These are phyloP conservation scores for Luffia ferchaultella DNA, from an alignment of 2,888 invertebrate genomes.

Conservation along the genomic window DNA sequence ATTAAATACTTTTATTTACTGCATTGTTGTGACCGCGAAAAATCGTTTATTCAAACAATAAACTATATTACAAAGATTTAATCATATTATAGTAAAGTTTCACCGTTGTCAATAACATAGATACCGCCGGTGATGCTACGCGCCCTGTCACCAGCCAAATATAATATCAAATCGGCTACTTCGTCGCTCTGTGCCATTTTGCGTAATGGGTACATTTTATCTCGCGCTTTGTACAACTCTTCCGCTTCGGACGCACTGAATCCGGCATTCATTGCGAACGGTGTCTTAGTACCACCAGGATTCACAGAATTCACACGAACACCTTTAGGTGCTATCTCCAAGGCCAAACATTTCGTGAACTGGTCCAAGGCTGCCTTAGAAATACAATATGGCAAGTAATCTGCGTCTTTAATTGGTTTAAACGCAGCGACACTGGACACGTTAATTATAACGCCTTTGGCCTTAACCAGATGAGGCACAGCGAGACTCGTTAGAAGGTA, in stretches of 20 bases:
- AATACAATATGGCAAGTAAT: conserved; percentile 86
- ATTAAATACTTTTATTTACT: no score
- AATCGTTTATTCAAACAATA: no score
- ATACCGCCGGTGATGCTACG: conserved; percentile 88
- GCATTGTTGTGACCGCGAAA: no score
- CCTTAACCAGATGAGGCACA: conserved; percentile 79
- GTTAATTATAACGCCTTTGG: conserved; percentile 88
- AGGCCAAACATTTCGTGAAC: conserved; percentile 86
- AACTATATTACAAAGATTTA: no score
- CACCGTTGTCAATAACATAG: conserved; percentile 52
- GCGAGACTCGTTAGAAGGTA: conserved; percentile 83
- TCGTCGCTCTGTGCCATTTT: conserved; percentile 83
- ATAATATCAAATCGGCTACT: conserved; percentile 88
- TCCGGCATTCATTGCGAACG: conserved; percentile 70
- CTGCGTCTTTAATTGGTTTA: conserved; percentile 64
- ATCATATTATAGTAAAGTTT: conserved; percentile 42
- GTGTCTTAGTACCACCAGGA: conserved; percentile 91
- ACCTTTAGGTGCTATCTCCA: conserved; percentile 78
- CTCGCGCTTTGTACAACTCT: conserved; percentile 79
- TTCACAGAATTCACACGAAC: conserved; percentile 91
- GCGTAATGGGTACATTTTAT: conserved; percentile 86
- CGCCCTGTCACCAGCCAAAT: conserved; percentile 86
- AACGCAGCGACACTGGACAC: conserved; percentile 90
- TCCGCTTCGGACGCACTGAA: conserved; percentile 64
- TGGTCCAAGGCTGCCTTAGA: conserved; percentile 95